Base-by-base conservation (phyloP, 2,113 vertebrate genomes). In the Leptosomus discolor region DNA sequence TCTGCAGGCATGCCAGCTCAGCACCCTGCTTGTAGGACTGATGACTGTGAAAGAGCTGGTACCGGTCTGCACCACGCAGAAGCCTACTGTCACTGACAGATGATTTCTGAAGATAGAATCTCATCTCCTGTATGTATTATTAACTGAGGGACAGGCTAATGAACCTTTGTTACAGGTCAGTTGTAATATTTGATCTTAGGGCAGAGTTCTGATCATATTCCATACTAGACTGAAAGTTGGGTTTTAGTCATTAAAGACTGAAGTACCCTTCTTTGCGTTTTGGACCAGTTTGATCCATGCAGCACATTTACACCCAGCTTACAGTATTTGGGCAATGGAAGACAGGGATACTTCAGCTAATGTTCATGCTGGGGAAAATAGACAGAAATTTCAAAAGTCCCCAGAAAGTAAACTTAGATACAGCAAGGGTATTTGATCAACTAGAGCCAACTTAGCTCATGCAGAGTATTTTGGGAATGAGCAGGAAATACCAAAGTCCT, bases 391-490 rank as follows among this genome's bases (percentile, higher is more conserved):
- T 67, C 21, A 34, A 29, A 85, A 77, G 64, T 68, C 73, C 65
- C 68, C 19, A 87, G 73, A 75, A 91, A 63, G 48, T 60, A 81
- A 91, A 74, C 51, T 91, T 77, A 87, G 64, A 37, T 84, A 94
- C 39, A 89, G 43, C 80, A 92, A 48, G 34, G 6, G 3, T 74
- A 57, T 93, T 96, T 88, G 79, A 77, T 80, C 46, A 83, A 41
- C 29, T 75, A 75, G 43, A 88, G 43, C 30, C 53, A 85, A 18
- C 36, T 92, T 97, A 95, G 53, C 48, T 93, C 57, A 48, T 64
- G 19, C n/a, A 50, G 50, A 63, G 17, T 92, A 94, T 97, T 95
- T 96, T 92, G 71, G 56, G 71, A 95, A 94, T 77, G 80, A 95
- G 58, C 50, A 92, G 76, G 71, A 94, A 96, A 88, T 91, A 74